phyloP scores from a whole-genome alignment of 2,113 vertebrate species.

The Pionites leucogaster region DNA sequence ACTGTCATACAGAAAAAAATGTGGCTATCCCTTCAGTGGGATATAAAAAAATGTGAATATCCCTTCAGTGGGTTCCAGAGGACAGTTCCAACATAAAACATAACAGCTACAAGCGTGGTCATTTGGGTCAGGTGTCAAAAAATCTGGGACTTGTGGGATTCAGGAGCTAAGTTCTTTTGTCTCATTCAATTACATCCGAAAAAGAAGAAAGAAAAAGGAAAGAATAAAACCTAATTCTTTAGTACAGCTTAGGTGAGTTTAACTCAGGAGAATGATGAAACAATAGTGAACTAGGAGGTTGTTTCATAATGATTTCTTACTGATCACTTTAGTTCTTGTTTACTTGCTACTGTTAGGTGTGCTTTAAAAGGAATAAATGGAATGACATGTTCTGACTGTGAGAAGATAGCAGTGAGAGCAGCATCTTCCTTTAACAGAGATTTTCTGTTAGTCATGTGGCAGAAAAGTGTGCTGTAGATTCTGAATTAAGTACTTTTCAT shows the following conservation, averaged over 20 bases:
- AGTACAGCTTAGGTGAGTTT: background rate
- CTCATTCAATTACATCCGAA: background rate
- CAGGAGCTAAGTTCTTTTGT: background rate
- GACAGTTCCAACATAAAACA: background rate
- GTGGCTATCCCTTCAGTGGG: background rate
- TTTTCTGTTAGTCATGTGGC: background rate
- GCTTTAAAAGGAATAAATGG: background rate
- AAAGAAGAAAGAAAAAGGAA: background rate
- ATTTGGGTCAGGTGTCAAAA: background rate
- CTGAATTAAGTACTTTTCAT: background rate
- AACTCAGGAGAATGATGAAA: background rate
- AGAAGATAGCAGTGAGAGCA: background rate
- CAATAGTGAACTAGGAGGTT: background rate
- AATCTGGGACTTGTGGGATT: background rate
- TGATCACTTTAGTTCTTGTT: background rate
- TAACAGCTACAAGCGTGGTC: background rate
- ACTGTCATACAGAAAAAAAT: background rate
- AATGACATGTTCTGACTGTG: background rate
- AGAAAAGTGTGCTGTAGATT: background rate
- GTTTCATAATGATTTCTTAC: background rate
- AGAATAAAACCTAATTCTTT: background rate
- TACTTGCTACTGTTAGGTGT: background rate
- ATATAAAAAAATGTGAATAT: background rate
- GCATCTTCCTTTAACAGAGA: background rate
- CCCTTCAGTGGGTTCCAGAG: background rate